phyloP scores from a whole-genome alignment of 2,113 vertebrate genomes.

The Oreotrochilus melanogaster region DNA sequence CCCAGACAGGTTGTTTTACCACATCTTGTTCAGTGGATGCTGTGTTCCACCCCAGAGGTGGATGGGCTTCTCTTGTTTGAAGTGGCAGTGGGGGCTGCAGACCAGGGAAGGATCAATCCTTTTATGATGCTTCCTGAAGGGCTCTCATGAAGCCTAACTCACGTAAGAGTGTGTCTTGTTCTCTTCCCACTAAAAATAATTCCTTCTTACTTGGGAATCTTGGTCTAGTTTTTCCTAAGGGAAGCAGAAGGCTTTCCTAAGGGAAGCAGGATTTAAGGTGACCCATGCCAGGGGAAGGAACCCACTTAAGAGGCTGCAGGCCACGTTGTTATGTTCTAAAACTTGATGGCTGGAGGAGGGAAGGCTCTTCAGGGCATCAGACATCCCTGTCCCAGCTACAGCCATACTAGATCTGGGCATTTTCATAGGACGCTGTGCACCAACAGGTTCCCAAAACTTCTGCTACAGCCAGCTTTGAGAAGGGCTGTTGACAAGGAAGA shows the following conservation, averaged over 20 bases:
- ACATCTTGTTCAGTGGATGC: neutral
- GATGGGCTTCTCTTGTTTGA: neutral
- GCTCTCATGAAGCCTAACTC: neutral
- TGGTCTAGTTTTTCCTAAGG: neutral
- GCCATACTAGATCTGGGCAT: neutral
- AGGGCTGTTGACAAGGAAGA: constrained; percentile 57
- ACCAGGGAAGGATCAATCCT: neutral
- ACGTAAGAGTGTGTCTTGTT: neutral
- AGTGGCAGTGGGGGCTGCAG: neutral
- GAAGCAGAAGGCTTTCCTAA: too few relatives aligned
- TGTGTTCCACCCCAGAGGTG: neutral
- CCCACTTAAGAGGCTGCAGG: neutral
- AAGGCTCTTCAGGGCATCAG: neutral
- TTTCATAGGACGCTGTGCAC: neutral
- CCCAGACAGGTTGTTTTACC: neutral
- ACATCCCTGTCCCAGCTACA: neutral
- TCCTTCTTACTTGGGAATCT: neutral
- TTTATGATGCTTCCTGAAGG: neutral
- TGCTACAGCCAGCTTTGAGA: neutral
- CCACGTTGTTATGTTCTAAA: neutral
- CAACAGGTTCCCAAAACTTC: neutral
- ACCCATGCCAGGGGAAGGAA: neutral
- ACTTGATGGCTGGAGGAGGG: neutral
- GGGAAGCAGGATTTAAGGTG: neutral
- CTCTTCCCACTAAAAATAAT: neutral